Evolutionary conservation across 2,888 invertebrate genomes (phyloP).

Genomic region (Mechanitis mazaeus): DNA sequence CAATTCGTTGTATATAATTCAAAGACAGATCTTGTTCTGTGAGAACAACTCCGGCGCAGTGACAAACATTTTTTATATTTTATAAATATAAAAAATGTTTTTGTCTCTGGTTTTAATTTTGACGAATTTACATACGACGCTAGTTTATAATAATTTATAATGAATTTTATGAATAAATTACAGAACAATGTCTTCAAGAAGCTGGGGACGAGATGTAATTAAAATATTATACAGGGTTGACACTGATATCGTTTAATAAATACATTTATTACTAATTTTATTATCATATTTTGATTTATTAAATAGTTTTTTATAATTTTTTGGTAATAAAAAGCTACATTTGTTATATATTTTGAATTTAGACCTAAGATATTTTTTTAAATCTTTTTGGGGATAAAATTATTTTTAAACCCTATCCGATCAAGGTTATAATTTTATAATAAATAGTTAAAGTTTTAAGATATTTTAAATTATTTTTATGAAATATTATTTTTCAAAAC

Average conservation of each 20-base stretch:
- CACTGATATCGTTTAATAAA: neutral
- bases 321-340: too few relatives aligned
- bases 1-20: conserved; percentile 33
- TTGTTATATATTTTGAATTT: too few relatives aligned
- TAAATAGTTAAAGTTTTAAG: too few relatives aligned
- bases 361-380: too few relatives aligned
- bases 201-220: conserved; percentile 66
- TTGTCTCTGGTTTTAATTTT: conserved; percentile 67
- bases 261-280: neutral
- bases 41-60: conserved; percentile 61
- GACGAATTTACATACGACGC: conserved; percentile 58
- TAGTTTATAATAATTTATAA: conserved; percentile 54
- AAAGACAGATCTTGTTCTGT: conserved; percentile 50
- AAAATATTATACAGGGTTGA: conserved; percentile 42
- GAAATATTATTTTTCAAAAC: too few relatives aligned
- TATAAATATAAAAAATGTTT: conserved; percentile 44
- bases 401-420: too few relatives aligned
- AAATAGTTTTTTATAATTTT: too few relatives aligned
- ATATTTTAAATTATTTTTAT: too few relatives aligned
- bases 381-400: too few relatives aligned
- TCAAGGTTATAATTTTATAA: too few relatives aligned
- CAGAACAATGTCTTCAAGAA: conserved; percentile 64
- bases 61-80: conserved; percentile 44
- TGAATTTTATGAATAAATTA: conserved; percentile 70
- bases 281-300: too few relatives aligned